phyloP scores from a whole-genome alignment of 2,888 invertebrate species.

The Parelbella ahira region DNA sequence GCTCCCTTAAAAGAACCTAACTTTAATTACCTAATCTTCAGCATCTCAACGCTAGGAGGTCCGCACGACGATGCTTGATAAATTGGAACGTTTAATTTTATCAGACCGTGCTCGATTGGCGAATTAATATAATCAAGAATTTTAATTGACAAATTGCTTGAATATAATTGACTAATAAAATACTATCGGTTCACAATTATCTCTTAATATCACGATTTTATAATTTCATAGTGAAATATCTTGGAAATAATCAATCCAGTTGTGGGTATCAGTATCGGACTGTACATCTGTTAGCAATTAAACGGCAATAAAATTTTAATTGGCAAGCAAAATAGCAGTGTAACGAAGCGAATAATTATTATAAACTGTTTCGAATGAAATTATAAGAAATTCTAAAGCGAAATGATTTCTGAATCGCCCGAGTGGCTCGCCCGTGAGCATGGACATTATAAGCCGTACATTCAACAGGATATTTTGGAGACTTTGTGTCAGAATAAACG shows the following conservation, averaged over 20 bases:
- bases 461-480: constrained; percentile 63
- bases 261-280: not conserved
- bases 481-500: constrained; percentile 49
- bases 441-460: constrained; percentile 31
- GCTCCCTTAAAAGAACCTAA: constrained; percentile 65
- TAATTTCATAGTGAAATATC: constrained; percentile 12
- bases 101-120: constrained; percentile 32
- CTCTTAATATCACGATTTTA: constrained; percentile 6
- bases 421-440: too few relatives aligned
- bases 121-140: constrained; percentile 28
- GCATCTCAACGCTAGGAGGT: constrained; percentile 57
- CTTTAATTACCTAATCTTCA: constrained; percentile 70
- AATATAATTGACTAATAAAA: constrained; percentile 18
- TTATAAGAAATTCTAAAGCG: too few relatives aligned
- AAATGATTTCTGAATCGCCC: too few relatives aligned
- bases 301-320: constrained; percentile 51
- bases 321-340: constrained; percentile 45
- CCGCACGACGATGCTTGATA: constrained; percentile 41
- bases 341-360: constrained; percentile 40
- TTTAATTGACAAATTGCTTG: constrained; percentile 22
- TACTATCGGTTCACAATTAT: constrained; percentile 1
- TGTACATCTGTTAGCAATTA: constrained; percentile 18
- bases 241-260: constrained; percentile 14
- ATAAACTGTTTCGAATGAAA: constrained; percentile 37
- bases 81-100: constrained; percentile 37